These are phyloP conservation scores for Triplophysa tibetana DNA, from an alignment of 2,113 vertebrate species.

Conservation along the genomic window DNA sequence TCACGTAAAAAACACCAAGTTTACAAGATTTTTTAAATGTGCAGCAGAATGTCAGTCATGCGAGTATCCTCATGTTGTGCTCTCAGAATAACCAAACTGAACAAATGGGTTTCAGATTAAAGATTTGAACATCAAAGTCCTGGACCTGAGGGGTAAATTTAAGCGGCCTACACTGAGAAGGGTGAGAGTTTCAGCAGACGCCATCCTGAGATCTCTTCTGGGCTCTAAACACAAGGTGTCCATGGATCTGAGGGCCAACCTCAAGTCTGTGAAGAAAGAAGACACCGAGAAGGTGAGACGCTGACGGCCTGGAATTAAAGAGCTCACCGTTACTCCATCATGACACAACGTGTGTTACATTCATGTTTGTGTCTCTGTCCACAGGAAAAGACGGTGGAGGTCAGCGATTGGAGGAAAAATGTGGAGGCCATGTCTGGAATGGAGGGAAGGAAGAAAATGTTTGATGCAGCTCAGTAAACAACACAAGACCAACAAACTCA, in stretches of 20 bases:
- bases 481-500: background rate
- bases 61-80: background rate
- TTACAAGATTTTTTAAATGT: too few species aligned
- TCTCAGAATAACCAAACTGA: background rate
- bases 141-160: slow-evolving; percentile 94
- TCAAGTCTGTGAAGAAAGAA: slow-evolving; percentile 98
- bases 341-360: background rate
- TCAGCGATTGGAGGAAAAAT: slow-evolving; percentile 96
- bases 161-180: slow-evolving; percentile 87
- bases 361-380: slow-evolving; percentile 30
- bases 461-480: slow-evolving; percentile 73
- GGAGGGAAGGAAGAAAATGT: slow-evolving; percentile 98
- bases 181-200: slow-evolving; percentile 91
- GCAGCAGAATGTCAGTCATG: background rate
- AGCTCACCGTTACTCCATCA: background rate
- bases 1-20: too few species aligned
- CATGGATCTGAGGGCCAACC: slow-evolving; percentile 93
- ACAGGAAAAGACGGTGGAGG: slow-evolving; percentile 86
- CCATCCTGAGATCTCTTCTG: slow-evolving; percentile 92
- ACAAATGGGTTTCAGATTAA: slow-evolving; percentile 79
- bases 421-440: slow-evolving; percentile 93
- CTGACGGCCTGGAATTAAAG: background rate
- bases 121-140: slow-evolving; percentile 92
- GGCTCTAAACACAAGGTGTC: slow-evolving; percentile 99
- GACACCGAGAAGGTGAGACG: slow-evolving; percentile 90